phyloP scores from a whole-genome alignment of 2,113 vertebrate species.

The Gymnorhina tibicen region DNA sequence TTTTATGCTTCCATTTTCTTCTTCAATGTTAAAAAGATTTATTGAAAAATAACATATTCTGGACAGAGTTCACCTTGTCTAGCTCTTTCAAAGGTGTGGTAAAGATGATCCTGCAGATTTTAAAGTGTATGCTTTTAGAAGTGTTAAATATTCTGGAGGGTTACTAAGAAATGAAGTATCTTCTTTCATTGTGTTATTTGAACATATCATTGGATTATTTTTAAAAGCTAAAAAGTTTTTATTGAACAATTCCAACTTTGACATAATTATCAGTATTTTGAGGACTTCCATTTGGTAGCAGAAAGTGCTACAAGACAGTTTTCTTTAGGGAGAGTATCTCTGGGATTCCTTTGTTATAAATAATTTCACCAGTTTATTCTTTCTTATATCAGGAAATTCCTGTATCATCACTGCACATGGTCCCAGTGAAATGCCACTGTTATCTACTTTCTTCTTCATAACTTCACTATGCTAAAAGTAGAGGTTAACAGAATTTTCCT shows the following conservation, averaged over 20 bases:
- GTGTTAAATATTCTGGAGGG: background rate
- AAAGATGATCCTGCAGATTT: background rate
- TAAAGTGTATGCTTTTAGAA: background rate
- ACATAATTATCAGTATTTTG: background rate
- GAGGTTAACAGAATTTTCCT: background rate
- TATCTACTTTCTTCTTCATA: background rate
- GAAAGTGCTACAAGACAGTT: background rate
- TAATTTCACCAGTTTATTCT: background rate
- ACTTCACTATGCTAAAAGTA: background rate
- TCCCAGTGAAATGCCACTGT: background rate
- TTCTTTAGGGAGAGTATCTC: background rate
- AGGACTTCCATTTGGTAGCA: background rate
- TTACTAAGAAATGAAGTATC: background rate
- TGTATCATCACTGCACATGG: background rate
- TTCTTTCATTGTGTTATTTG: background rate
- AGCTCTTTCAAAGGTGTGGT: background rate
- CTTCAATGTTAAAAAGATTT: background rate
- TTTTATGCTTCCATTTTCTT: background rate
- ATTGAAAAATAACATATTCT: background rate
- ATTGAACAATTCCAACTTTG: background rate
- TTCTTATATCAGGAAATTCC: background rate
- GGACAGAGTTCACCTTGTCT: background rate
- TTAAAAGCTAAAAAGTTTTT: background rate
- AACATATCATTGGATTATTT: background rate
- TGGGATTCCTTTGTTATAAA: background rate